Evolutionary conservation across 2,888 invertebrate genomes (phyloP), one percentile per base, ranked within the genome.

Genomic region (Limnephilus auricula): DNA sequence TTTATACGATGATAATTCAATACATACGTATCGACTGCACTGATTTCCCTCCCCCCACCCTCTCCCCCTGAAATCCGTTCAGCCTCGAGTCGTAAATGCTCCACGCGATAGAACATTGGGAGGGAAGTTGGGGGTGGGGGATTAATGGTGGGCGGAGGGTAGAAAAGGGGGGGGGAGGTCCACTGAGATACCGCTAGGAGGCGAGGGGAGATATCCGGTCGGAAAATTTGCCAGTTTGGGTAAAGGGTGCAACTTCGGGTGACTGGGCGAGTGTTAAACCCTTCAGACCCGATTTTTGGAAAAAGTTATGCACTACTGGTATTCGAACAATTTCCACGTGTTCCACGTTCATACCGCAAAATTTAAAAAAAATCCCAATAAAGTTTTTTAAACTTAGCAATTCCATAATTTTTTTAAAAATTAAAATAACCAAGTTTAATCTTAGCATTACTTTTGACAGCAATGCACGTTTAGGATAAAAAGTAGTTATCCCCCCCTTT

Each of bases 41-140:
- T 94, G 94, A 94, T 94, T 94, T 94, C 93, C 94, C 93, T 93
- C 92, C 93, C 93, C 91, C 93, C 93, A 65, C 87, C 92, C 91
- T n/a, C 45, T 40, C 86, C 45, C 15, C 40, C 82, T 83, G 79
- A 91, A 91, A 92, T 91, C 92, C 92, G 92, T 89, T 92, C 92
- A 92, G 88, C 91, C 91, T 89, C 85, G 90, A 92, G 92, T 92
- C 92, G 92, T 92, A 92, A 92, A 92, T 89, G 92, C 89, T 50
- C 89, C 84, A 88, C 89, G 89, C 65, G 82, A 83, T 65, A 65
- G 86, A 86, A 86, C 86, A 86, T 87, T 78, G 90, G 80, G 15
- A 45, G 40, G 78, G 79, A 31, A 40, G 90, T 37, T 32, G 65
- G 84, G 87, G 37, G 78, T 30, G 40, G 50, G 82, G 79, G 37